phyloP scores from a whole-genome alignment of 1,140 invertebrate genomes.

The Rhyzopertha dominica region DNA sequence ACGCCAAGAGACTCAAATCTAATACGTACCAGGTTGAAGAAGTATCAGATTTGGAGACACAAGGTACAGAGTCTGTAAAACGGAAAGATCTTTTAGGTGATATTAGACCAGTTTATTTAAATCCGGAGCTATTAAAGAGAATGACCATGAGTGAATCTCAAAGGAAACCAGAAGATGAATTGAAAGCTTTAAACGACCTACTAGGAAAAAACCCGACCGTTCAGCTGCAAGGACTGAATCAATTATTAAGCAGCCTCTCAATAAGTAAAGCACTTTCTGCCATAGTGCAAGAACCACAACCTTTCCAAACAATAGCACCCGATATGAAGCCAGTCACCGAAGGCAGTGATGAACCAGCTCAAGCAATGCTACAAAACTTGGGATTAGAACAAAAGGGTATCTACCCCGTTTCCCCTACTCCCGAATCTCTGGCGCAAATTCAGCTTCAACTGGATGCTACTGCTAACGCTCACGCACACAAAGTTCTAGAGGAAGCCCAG shows the following conservation, averaged over 20 bases:
- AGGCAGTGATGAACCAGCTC: conserved; percentile 12
- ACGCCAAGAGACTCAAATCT: neutral
- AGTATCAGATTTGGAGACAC: neutral
- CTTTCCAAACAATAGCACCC: conserved; percentile 10
- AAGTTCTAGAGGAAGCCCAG: conserved; percentile 27
- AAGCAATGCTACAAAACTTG: too few relatives aligned
- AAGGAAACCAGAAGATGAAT: conserved; percentile 9
- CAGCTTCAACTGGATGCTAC: conserved; percentile 30
- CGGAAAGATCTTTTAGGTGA: neutral
- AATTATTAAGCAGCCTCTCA: conserved; percentile 19
- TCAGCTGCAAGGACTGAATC: conserved; percentile 32
- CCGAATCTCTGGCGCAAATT: conserved; percentile 12
- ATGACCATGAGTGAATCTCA: neutral
- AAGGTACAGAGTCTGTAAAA: neutral
- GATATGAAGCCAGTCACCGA: conserved; percentile 17
- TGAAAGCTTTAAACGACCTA: conserved; percentile 24
- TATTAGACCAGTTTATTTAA: conserved; percentile 11
- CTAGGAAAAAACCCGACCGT: conserved; percentile 27
- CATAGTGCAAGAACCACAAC: conserved; percentile 8
- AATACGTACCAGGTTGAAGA: conserved; percentile 12
- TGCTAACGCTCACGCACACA: conserved; percentile 23
- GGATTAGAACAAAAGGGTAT: too few relatives aligned
- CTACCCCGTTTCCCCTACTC: too few relatives aligned
- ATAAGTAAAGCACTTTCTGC: conserved; percentile 1
- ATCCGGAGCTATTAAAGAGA: conserved; percentile 6